These are phyloP conservation scores for Thereva unica DNA, from an alignment of 2,888 invertebrate genomes.

Conservation along the genomic window DNA sequence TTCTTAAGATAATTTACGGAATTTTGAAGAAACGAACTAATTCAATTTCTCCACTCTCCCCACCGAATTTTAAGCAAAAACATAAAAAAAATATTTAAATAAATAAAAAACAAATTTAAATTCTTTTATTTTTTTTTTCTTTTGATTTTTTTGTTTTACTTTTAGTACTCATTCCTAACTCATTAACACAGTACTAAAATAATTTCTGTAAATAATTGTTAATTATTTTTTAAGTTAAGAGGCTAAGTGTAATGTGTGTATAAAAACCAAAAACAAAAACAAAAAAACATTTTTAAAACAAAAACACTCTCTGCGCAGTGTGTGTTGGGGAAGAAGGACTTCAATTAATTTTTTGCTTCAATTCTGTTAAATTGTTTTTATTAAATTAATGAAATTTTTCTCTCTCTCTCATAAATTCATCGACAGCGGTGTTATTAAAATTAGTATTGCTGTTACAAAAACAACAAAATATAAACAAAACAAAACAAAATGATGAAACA, in stretches of 20 bases:
- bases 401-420: no score
- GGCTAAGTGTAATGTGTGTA: conserved; percentile 6
- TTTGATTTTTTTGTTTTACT: no score
- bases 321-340: conserved; percentile 4
- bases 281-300: no score
- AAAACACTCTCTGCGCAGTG: conserved; percentile 8
- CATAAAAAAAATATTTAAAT: background rate
- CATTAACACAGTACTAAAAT: conserved; percentile 5
- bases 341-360: conserved; percentile 14
- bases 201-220: conserved; percentile 39
- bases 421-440: background rate
- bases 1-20: conserved; percentile 5
- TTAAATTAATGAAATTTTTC: no score
- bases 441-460: background rate
- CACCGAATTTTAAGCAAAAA: conserved; percentile 20
- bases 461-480: background rate
- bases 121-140: no score
- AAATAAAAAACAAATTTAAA: no score
- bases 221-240: conserved; percentile 39
- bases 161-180: conserved; percentile 11
- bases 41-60: conserved; percentile 11
- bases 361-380: no score
- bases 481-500: conserved; percentile 11
- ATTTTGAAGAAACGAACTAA: background rate
- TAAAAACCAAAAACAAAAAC: no score